These are phyloP conservation scores for Noctua janthe DNA, from an alignment of 2,888 invertebrate species.

Conservation along the genomic window DNA sequence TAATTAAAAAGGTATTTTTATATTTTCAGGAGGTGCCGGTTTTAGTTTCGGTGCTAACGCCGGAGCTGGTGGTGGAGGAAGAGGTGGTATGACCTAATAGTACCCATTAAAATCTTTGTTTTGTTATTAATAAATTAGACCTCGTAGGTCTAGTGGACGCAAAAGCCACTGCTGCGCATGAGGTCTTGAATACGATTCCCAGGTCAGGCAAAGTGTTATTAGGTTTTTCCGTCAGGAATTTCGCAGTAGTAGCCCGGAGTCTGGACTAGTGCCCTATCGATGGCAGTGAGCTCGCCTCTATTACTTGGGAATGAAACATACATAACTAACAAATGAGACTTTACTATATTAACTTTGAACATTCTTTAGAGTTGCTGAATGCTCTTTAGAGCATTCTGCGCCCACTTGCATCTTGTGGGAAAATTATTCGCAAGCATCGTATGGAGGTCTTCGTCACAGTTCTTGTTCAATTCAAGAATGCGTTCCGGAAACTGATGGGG, in stretches of 20 bases:
- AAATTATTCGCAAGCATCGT: too few relatives aligned
- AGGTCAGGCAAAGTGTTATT: background rate
- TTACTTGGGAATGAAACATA: background rate
- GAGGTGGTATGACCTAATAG: background rate
- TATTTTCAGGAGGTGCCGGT: constrained; percentile 15
- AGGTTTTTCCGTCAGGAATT: background rate
- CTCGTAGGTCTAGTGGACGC: background rate
- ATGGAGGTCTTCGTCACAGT: too few relatives aligned
- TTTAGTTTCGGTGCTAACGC: background rate
- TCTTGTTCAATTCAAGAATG: too few relatives aligned
- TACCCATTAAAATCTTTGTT: background rate
- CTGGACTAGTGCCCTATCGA: background rate
- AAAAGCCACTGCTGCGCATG: background rate
- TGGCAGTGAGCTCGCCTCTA: background rate
- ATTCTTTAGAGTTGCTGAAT: too few relatives aligned
- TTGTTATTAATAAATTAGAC: background rate
- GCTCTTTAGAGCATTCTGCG: too few relatives aligned
- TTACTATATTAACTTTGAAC: too few relatives aligned
- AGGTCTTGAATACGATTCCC: background rate
- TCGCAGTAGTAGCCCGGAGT: rapidly evolving
- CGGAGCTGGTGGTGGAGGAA: constrained; percentile 1
- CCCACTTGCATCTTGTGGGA: too few relatives aligned
- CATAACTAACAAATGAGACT: background rate
- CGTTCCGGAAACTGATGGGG: too few relatives aligned
- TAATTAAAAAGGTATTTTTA: background rate